Percentiles rank a stretch among this genome's conserved stretches.
These are phyloP conservation scores for Temnothorax curvispinosus DNA, from an alignment of 1,140 invertebrate species.

Conservation along the genomic window DNA sequence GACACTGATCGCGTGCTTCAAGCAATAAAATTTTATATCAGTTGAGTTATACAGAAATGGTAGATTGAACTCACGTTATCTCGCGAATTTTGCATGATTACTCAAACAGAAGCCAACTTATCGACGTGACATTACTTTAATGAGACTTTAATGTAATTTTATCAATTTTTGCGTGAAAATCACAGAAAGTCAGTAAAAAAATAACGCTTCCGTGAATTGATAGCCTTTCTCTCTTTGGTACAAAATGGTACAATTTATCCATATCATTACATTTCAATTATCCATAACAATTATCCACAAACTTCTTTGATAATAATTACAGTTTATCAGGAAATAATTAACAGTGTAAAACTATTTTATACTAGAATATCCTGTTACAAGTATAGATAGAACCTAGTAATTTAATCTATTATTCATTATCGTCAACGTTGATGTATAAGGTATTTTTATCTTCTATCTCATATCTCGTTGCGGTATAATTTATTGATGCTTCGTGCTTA, in stretches of 20 bases:
- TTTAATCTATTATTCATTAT: conserved; percentile 13
- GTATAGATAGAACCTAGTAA: neutral
- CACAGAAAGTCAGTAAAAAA: neutral
- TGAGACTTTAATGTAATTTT: neutral
- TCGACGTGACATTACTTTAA: conserved; percentile 3
- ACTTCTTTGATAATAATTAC: neutral
- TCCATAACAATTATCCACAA: neutral
- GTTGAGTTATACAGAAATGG: neutral
- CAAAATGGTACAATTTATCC: neutral
- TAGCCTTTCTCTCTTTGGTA: neutral
- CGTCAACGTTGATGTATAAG: neutral
- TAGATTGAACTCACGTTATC: neutral
- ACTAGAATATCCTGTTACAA: neutral
- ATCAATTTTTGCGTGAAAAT: neutral
- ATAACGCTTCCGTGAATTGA: neutral
- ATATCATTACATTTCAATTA: too few relatives aligned
- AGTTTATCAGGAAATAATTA: neutral
- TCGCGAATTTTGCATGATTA: neutral
- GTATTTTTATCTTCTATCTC: conserved; percentile 24
- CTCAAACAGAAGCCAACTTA: neutral
- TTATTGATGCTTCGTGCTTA: conserved; percentile 42
- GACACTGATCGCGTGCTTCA: conserved; percentile 7
- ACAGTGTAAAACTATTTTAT: neutral
- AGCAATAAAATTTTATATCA: conserved; percentile 1
- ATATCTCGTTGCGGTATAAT: neutral